phyloP scores from a whole-genome alignment of 2,888 invertebrate genomes.

The Busseola fusca region DNA sequence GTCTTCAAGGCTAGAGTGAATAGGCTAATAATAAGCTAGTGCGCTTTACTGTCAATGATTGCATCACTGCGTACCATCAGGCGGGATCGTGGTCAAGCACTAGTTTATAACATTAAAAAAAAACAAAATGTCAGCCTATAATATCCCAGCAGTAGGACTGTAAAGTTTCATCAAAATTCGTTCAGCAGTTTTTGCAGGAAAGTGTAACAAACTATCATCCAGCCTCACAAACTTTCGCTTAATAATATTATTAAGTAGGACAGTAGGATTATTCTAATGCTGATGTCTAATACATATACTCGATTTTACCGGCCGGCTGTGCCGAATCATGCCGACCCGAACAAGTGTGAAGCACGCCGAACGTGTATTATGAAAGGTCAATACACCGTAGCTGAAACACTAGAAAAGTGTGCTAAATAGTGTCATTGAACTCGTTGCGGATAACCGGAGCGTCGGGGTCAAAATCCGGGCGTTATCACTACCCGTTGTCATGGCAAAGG shows the following conservation, averaged over 20 bases:
- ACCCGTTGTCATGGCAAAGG: constrained; percentile 50
- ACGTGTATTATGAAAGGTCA: constrained; percentile 46
- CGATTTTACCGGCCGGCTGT: background rate
- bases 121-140: too few species aligned
- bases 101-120: too few species aligned
- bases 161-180: too few species aligned
- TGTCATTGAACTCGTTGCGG: constrained; percentile 51
- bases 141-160: too few species aligned
- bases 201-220: background rate
- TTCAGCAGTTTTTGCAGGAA: background rate
- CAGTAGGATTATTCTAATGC: background rate
- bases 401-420: constrained; percentile 59
- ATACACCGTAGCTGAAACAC: constrained; percentile 39
- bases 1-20: too few species aligned
- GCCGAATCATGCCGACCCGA: background rate
- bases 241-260: background rate
- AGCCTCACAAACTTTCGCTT: background rate
- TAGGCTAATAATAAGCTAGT: too few species aligned
- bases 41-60: too few species aligned
- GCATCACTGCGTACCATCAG: too few species aligned
- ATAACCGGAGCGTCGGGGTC: constrained; percentile 47
- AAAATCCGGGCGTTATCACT: constrained; percentile 56
- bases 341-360: background rate
- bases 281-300: background rate
- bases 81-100: too few species aligned